Evolutionary conservation across 2,113 vertebrate species (phyloP).

Genomic region (Serilophus lunatus): DNA sequence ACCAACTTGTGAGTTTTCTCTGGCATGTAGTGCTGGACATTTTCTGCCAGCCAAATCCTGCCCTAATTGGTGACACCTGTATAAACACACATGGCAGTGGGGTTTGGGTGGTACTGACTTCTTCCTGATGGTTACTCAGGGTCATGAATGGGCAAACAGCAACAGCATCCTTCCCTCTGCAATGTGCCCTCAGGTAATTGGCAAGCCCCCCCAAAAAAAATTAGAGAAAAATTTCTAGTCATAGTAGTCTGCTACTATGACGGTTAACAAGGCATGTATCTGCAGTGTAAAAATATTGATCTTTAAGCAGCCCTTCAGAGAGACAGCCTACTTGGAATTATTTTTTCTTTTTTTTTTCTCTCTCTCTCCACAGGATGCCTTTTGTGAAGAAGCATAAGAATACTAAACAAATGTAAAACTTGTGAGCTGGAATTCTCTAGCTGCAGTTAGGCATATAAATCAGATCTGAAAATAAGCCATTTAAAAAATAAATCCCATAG

Average conservation of each 20-base stretch:
- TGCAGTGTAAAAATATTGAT: background rate
- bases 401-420: background rate
- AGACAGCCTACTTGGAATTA: background rate
- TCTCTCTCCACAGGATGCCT: background rate
- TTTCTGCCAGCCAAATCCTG: background rate
- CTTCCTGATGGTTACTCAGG: background rate
- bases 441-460: background rate
- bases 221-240: background rate
- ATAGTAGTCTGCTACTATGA: background rate
- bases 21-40: accelerated
- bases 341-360: background rate
- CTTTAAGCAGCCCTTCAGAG: background rate
- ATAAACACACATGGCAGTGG: background rate
- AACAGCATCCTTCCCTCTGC: background rate
- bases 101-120: background rate
- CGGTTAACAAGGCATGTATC: background rate
- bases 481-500: background rate
- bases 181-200: background rate
- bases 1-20: background rate
- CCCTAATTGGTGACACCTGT: background rate
- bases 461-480: background rate
- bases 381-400: background rate
- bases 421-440: background rate
- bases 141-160: background rate
- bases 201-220: background rate